Evolutionary conservation across 2,113 vertebrate species (phyloP), one percentile per base, ranked within the genome.

Genomic region (Megaleporinus macrocephalus): DNA sequence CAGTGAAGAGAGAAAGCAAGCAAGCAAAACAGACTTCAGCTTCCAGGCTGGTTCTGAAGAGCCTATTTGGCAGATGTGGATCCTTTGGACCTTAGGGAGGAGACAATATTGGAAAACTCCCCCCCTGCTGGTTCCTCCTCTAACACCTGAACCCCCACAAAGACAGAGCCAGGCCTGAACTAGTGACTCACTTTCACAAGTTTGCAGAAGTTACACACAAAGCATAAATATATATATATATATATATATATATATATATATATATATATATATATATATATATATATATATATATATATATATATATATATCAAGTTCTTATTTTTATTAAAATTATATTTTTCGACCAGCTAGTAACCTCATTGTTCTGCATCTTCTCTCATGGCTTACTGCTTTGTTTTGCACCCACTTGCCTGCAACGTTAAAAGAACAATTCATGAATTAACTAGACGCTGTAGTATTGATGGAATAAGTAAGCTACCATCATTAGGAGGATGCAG

Each of bases 1-100:
- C 29, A 63, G 65, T 14, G 63, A 49, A 55, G 29, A 72, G 30
- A 61, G 44, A 78, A 71, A 71, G n/a, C 49, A 79, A 71, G 11
- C 15, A 36, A 70, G 33, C 30, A 82, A 57, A 61, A 70, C 10
- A 70, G 22, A 27, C 24, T 81, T 20, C 63, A 79, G 15, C 27
- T 51, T 69, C 36, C 53, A 51, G 44, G 26, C 55, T 51, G 41
- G 47, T 70, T 24, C 11, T 73, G 27, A 69, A 27, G 9, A 44
- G 51, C 5, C 44, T 79, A 59, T 79, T 59, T 44, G 13, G 74
- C 33, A 41, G 57, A 63, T 63, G 33, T 24, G 74, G 59, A 41
- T 62, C n/a, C 57, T 24, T n/a, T 47, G 66, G 74, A 63, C 74
- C 57, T 63, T 47, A 75, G 55, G 49, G 53, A 44, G 29, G 16